These are phyloP conservation scores for Caloenas nicobarica DNA, from an alignment of 2,113 vertebrate species.

Conservation along the genomic window DNA sequence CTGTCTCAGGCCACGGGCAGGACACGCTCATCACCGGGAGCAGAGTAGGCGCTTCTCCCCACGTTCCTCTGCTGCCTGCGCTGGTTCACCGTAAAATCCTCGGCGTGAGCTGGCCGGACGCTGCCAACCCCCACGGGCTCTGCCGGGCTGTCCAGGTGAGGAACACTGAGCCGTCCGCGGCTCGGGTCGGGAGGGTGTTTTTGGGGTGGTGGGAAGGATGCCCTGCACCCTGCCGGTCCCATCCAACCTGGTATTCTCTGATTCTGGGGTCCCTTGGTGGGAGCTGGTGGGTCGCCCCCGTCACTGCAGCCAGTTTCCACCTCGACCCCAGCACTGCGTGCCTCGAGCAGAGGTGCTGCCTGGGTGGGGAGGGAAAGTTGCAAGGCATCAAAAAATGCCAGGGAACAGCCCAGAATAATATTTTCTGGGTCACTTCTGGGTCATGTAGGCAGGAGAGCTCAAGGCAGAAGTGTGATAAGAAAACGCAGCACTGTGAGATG, in stretches of 20 bases:
- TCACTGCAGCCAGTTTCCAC: not conserved
- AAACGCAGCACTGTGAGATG: not conserved
- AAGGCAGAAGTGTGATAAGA: not conserved
- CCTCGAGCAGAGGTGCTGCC: not conserved
- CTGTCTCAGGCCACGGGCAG: slow-evolving; percentile 40
- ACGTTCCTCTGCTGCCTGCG: slow-evolving; percentile 64
- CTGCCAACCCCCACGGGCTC: slow-evolving; percentile 29
- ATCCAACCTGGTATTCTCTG: too few relatives aligned
- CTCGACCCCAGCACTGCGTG: fast-evolving
- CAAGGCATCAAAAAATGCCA: not conserved
- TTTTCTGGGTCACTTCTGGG: not conserved
- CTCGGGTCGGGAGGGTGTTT: fast-evolving
- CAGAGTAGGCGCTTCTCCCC: slow-evolving; percentile 68
- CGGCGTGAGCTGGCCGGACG: slow-evolving; percentile 66
- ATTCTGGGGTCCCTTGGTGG: not conserved
- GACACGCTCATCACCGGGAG: slow-evolving; percentile 14
- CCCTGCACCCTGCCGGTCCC: too few relatives aligned
- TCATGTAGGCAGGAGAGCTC: not conserved
- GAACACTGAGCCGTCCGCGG: fast-evolving
- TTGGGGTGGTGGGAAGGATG: not conserved
- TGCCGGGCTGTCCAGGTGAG: slow-evolving; percentile 71
- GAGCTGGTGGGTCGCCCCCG: not conserved
- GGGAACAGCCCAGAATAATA: not conserved
- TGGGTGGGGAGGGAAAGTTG: fast-evolving
- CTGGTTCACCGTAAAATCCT: slow-evolving; percentile 75